Base-by-base conservation (phyloP, 2,888 invertebrate species). In the Schizaphis graminum region DNA sequence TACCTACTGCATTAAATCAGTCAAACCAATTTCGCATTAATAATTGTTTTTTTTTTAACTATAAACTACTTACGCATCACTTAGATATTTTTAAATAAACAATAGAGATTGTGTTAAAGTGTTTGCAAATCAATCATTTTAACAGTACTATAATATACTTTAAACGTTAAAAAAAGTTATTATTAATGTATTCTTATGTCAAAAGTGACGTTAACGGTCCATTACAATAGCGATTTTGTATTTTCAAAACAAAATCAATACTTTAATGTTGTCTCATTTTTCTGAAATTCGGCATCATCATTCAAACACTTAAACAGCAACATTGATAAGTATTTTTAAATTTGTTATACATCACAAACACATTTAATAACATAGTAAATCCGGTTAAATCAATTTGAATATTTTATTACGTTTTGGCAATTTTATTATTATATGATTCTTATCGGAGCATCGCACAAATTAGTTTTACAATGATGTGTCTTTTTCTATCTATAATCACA, bases 171-270 rank as follows among this genome's bases (percentile, higher is more conserved):
- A 77, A 77, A 77, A 77, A 77, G 16, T 35, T 21, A 77, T 35
- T 77, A 77, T 77, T 77, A 77, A 77, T 77, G 77, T 77, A 35
- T 77, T 35, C 21, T 77, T 35, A 35, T 21, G 77, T 77, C 77
- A 77, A 77, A 77, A 77, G 35, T 77, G 77, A 77, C 77, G 77
- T 77, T 35, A 35, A 35, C 21, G 35, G 35, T 21, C 77, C 77
- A 77, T 77, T 77, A 35, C 77, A 77, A 77, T 77, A 35, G 35
- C n/a, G 21, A 35, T 21, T 77, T 77, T 28, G 21, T 77, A 21
- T 77, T 35, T 35, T 77, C 35, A 77, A 77, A 77, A 77, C 77
- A 77, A 77, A 77, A 77, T 77, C 77, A 77, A 77, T 77, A 77
- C 35, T 35, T 77, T 77, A 77, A 77, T 77, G 35, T 35, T 77